Evolutionary conservation across 2,888 invertebrate genomes (phyloP).

Genomic region (Peribatodes rhomboidaria): DNA sequence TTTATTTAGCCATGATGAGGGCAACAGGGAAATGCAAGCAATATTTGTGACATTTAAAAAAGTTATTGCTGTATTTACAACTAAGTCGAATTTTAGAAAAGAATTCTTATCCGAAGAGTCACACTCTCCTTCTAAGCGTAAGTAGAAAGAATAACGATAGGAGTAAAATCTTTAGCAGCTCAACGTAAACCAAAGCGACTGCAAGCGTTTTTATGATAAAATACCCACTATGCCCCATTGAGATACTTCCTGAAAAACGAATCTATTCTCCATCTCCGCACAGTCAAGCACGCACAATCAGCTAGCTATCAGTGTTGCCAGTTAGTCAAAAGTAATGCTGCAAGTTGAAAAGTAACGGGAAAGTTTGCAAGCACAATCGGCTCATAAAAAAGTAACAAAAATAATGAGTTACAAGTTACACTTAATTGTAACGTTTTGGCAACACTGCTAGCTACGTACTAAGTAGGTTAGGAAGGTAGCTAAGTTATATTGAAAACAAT

Average conservation of each 20-base stretch:
- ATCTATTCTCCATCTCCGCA: not conserved
- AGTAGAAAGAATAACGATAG: conserved; percentile 11
- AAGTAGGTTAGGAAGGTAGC: not conserved
- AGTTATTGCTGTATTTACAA: conserved; percentile 29
- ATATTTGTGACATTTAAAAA: not conserved
- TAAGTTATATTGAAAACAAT: not conserved
- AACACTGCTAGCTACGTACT: not conserved
- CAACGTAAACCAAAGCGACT: conserved; percentile 1
- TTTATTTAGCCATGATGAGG: not conserved
- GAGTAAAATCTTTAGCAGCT: not conserved
- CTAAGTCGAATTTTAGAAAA: conserved; percentile 11
- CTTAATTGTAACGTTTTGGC: not conserved
- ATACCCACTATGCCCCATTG: not conserved
- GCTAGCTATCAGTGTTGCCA: no score
- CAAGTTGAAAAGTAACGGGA: not conserved
- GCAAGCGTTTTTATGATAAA: conserved; percentile 1
- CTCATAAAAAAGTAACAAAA: not conserved
- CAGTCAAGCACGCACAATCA: not conserved
- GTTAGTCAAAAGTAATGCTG: no score
- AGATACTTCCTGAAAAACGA: not conserved
- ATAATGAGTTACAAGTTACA: not conserved
- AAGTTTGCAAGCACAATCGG: not conserved
- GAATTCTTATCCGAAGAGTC: conserved; percentile 14
- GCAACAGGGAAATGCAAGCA: not conserved
- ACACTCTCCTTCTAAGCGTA: conserved; percentile 24